Evolutionary conservation across 1,140 invertebrate genomes (phyloP).

Genomic region (Zaprionus gabonicus): DNA sequence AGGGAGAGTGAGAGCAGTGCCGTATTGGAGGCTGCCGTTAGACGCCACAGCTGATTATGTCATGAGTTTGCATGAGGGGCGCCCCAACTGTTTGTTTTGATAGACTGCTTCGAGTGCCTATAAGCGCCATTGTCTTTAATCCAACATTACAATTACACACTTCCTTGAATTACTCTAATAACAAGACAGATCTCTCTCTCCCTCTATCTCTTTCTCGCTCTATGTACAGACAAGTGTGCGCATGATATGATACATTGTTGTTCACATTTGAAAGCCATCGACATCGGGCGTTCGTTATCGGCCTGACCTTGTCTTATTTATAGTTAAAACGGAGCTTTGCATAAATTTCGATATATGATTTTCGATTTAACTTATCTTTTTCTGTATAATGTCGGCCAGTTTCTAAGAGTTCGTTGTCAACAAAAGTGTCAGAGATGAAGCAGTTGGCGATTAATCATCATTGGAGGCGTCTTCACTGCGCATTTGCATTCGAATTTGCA

Average conservation of each 20-base stretch:
- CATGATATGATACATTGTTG: background rate
- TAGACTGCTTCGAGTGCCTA: slow-evolving; percentile 49
- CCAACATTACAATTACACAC: slow-evolving; percentile 66
- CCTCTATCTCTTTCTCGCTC: background rate
- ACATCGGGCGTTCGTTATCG: slow-evolving; percentile 14
- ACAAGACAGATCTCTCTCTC: background rate
- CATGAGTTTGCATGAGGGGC: slow-evolving; percentile 59
- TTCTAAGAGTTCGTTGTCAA: slow-evolving; percentile 49
- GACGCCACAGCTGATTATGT: slow-evolving; percentile 65
- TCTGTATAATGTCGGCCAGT: slow-evolving; percentile 20
- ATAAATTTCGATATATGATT: slow-evolving; percentile 52
- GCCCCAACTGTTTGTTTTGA: slow-evolving; percentile 40
- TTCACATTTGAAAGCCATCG: slow-evolving; percentile 24
- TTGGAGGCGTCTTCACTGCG: slow-evolving; percentile 41
- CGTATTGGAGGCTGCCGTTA: slow-evolving; percentile 57
- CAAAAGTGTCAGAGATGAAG: slow-evolving; percentile 66
- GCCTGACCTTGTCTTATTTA: slow-evolving; percentile 68
- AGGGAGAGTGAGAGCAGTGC: slow-evolving; percentile 1
- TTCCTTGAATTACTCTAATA: slow-evolving; percentile 65
- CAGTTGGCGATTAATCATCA: slow-evolving; percentile 65
- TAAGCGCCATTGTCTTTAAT: slow-evolving; percentile 63
- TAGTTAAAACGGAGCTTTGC: slow-evolving; percentile 61
- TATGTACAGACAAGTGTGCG: background rate
- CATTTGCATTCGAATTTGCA: slow-evolving; percentile 50
- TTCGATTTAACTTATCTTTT: slow-evolving; percentile 13